Base-by-base conservation (phyloP, 2,797 vertebrate genomes). In the Schizopygopsis malacanthus region DNA sequence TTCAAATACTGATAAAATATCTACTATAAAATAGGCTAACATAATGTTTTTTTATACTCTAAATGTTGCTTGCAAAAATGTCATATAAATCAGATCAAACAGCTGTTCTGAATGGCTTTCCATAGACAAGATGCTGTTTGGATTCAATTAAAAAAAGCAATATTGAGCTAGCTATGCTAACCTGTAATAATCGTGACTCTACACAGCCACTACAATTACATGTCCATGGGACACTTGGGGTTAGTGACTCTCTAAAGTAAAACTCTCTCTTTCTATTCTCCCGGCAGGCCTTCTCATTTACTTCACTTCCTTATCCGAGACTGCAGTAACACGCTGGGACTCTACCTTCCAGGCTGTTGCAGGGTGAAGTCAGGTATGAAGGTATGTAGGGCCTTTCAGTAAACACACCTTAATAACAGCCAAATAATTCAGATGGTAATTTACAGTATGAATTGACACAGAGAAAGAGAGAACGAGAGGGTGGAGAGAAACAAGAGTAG, bases 351-450 rank as follows among this genome's bases (percentile, higher is more conserved):
- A 78, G 61, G 47, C 61, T n/a, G 45, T 50, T 82, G 18, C 28
- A 76, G 80, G 59, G 41, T 13, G 7, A 65, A 69, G n/a, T 73
- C 79, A 69, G 59, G 50, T 77, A 70, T 86, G 39, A 72, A 72
- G 65, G 41, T 47, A 79, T 73, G 39, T 33, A 85, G 75, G 56
- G 54, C 52, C 22, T 80, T 71, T 85, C 28, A 12, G 77, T 73
- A 72, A 80, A 80, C 65, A 73, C 16, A 11, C 41, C 28, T 61
- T 63, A 61, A 85, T 73, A 73, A 72, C 22, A 71, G 41, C 65
- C 77, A 61, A 72, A 61, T 65, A 15, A 85, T 61, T 43, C 47
- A 33, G 20, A 59, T 85, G 43, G 16, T 16, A 84, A 84, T 84
- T 82, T 87, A 72, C 37, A 67, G 18, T 28, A 45, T 22, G 45